Percentiles rank a stretch among this genome's conserved stretches.
Conservation (phyloP, 2,113 vertebrate genomes). For the Epinephelus moara region DNA sequence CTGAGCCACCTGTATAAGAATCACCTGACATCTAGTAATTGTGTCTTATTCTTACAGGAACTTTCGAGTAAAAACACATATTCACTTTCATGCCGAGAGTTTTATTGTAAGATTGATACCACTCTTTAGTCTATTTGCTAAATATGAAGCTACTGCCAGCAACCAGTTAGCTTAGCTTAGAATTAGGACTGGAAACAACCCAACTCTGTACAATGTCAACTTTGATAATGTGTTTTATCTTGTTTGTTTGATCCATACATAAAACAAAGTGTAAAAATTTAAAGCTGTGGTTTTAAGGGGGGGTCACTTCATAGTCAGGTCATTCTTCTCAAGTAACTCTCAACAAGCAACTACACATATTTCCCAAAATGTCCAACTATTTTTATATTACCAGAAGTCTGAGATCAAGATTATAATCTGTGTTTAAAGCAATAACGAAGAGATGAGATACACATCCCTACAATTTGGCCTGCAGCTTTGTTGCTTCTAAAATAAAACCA, state of each 20-base stretch:
- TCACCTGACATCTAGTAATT: background rate
- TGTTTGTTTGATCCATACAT: background rate
- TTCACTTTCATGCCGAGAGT: background rate
- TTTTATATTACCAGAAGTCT: background rate
- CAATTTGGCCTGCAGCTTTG: background rate
- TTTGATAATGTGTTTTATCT: too few species aligned
- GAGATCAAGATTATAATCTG: background rate
- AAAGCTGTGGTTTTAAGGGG: too few species aligned
- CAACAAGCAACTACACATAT: background rate
- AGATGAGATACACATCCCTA: background rate
- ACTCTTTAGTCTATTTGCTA: background rate
- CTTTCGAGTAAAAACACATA: background rate
- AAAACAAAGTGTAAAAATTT: background rate
- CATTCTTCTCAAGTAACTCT: background rate
- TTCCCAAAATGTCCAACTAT: background rate
- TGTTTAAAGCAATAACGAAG: background rate
- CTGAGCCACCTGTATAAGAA: background rate
- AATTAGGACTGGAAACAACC: background rate
- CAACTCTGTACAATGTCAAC: background rate
- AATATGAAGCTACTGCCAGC: background rate
- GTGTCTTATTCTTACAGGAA: background rate
- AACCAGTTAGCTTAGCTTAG: background rate
- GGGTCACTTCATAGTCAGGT: background rate
- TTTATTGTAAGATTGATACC: background rate
- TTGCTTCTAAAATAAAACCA: conserved; percentile 6